These are phyloP conservation scores for Tretioscincus oriximinensis DNA, from an alignment of 2,113 vertebrate genomes.

Conservation along the genomic window DNA sequence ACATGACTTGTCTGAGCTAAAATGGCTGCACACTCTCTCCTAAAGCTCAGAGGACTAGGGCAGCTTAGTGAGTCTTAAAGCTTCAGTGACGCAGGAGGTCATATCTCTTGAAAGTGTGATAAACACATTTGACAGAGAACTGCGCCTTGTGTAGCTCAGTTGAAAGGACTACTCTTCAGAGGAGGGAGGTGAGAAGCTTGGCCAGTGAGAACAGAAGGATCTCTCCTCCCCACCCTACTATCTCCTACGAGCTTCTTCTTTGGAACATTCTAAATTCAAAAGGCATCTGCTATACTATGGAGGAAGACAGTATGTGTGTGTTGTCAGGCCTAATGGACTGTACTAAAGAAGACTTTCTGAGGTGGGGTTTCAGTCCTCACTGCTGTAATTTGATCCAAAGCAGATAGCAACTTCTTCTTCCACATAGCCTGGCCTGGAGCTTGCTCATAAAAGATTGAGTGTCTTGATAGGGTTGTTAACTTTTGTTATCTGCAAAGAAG, in stretches of 20 bases:
- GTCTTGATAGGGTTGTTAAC: slow-evolving; percentile 74
- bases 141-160: slow-evolving; percentile 83
- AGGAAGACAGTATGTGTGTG: slow-evolving; percentile 60
- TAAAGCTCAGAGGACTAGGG: slow-evolving; percentile 89
- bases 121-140: slow-evolving; percentile 86
- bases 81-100: slow-evolving; percentile 83
- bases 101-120: slow-evolving; percentile 89
- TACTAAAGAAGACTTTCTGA: slow-evolving; percentile 81
- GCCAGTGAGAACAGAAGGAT: slow-evolving; percentile 74
- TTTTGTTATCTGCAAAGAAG: slow-evolving; percentile 72
- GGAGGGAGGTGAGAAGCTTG: slow-evolving; percentile 56
- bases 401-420: slow-evolving; percentile 88
- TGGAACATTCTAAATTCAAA: slow-evolving; percentile 82
- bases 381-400: slow-evolving; percentile 92
- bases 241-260: slow-evolving; percentile 6
- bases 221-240: slow-evolving; percentile 2
- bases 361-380: slow-evolving; percentile 84
- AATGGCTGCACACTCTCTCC: slow-evolving; percentile 91
- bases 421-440: slow-evolving; percentile 79
- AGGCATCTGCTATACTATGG: slow-evolving; percentile 84
- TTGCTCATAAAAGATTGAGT: slow-evolving; percentile 74
- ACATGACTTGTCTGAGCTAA: slow-evolving; percentile 83
- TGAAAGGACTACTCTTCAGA: slow-evolving; percentile 78
- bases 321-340: slow-evolving; percentile 88
- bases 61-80: slow-evolving; percentile 89